Evolutionary conservation across 2,888 invertebrate species (phyloP), one percentile per base, ranked within the genome.

Genomic region (Hypolimnas misippus): DNA sequence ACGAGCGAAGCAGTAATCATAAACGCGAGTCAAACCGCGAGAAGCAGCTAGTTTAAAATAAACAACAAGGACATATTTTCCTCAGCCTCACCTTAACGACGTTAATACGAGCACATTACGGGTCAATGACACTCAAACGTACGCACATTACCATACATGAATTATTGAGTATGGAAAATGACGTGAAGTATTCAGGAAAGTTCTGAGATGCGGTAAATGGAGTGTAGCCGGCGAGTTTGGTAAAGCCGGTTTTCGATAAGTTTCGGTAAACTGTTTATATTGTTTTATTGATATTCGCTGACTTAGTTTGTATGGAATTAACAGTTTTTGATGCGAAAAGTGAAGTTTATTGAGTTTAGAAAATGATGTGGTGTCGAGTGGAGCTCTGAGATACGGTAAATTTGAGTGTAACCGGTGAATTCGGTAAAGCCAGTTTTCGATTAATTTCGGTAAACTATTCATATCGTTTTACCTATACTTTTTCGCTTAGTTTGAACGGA

Each of bases 321-420:
- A n/a, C n/a, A n/a, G n/a, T n/a, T n/a, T n/a, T n/a, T n/a, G n/a
- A n/a, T n/a, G n/a, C n/a, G n/a, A n/a, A n/a, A n/a, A n/a, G n/a
- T n/a, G n/a, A n/a, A n/a, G n/a, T n/a, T 79, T 80, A 79, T 79
- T 74, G 76, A 79, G 72, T 66, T 66, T 77, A 75, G 73, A 77
- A 72, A 78, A 75, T 63, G 66, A 60, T 55, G 68, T 65, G 74
- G 71, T 78, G 72, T 79, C 79, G 76, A 78, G 64, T 73, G 73
- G 29, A 29, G 25, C n/a, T 56, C 42, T 38, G 35, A 31, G 49
- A 40, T 3, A 62, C 62, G 65, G 68, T 67, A 70, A 69, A 68
- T 68, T n/a, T 66, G 66, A 33, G 52, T 29, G 62, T 52, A 52
- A 46, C 44, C 1, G 19, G 19, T 16, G 16, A 44, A 14, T 44